These are phyloP conservation scores for Epirrhoe tristata DNA, from an alignment of 2,888 invertebrate species.

Conservation along the genomic window DNA sequence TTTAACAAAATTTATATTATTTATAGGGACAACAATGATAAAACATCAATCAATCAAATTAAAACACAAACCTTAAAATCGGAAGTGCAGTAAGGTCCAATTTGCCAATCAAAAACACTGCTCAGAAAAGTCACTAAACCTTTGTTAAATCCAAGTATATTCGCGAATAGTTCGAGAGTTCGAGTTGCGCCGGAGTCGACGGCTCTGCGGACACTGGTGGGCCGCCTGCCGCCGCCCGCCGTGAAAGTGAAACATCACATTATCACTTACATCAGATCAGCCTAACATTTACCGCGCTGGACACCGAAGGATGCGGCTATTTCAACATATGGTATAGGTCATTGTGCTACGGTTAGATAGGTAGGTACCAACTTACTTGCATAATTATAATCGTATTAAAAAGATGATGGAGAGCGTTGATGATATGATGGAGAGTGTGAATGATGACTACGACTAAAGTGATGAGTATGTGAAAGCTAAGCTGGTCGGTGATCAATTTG, in stretches of 20 bases:
- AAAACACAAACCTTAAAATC: slow-evolving; percentile 26
- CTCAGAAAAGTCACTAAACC: slow-evolving; percentile 29
- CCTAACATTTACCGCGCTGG: slow-evolving; percentile 68
- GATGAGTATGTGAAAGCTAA: too few relatives aligned
- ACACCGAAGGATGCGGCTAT: slow-evolving; percentile 36
- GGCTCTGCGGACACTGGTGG: slow-evolving; percentile 66
- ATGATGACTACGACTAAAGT: too few relatives aligned
- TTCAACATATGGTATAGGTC: not conserved
- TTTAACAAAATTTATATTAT: not conserved
- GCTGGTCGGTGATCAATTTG: too few relatives aligned
- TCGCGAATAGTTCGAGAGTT: slow-evolving; percentile 53
- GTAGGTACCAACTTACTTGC: not conserved
- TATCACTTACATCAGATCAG: slow-evolving; percentile 72
- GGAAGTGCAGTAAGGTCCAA: not conserved
- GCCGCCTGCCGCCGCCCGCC: slow-evolving; percentile 52
- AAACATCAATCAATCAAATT: not conserved
- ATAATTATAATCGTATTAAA: too few relatives aligned
- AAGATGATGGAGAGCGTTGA: too few relatives aligned
- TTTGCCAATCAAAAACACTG: slow-evolving; percentile 14
- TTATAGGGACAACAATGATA: not conserved
- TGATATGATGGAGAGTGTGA: too few relatives aligned
- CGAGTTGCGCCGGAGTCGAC: slow-evolving; percentile 70
- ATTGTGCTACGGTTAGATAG: not conserved
- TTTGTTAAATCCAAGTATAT: slow-evolving; percentile 30
- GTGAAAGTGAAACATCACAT: slow-evolving; percentile 77